These are phyloP conservation scores for Aurelia sp. DNA, from an alignment of 30 jellyfish, hydroid and myxozoan species.

Conservation along the genomic window DNA sequence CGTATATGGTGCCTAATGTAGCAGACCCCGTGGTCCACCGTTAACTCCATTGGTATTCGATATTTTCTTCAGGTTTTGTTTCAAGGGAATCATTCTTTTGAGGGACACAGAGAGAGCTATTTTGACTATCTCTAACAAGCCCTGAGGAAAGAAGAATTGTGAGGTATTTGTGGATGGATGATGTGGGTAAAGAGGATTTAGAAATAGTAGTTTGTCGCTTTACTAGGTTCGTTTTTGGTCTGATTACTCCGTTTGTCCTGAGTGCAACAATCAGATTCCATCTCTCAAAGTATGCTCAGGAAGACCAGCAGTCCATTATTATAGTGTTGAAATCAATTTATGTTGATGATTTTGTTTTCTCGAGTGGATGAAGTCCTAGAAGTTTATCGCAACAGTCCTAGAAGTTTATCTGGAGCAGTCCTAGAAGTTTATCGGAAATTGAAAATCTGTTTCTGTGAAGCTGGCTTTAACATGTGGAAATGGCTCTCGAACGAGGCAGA, in stretches of 20 bases:
- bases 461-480: neutral
- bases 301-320: neutral
- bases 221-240: neutral
- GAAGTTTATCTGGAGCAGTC: neutral
- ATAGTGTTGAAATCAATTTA: neutral
- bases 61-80: conserved; percentile 3
- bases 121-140: neutral
- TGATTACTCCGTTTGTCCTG: neutral
- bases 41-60: neutral
- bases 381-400: neutral
- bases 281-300: neutral
- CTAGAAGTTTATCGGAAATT: neutral
- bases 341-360: neutral
- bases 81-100: neutral
- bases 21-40: conserved; percentile 9
- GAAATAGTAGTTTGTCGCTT: neutral
- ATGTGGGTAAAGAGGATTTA: neutral
- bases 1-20: too few relatives aligned
- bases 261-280: neutral
- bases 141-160: neutral
- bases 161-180: conserved; percentile 13
- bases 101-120: conserved; percentile 35
- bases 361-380: neutral
- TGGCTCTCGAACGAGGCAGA: neutral
- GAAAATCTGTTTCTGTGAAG: neutral